A percentile compares a stretch with the other conserved stretches of the same genome.
Evolutionary conservation across 2,113 vertebrate genomes (phyloP).

Genomic region (Clarias magur): DNA sequence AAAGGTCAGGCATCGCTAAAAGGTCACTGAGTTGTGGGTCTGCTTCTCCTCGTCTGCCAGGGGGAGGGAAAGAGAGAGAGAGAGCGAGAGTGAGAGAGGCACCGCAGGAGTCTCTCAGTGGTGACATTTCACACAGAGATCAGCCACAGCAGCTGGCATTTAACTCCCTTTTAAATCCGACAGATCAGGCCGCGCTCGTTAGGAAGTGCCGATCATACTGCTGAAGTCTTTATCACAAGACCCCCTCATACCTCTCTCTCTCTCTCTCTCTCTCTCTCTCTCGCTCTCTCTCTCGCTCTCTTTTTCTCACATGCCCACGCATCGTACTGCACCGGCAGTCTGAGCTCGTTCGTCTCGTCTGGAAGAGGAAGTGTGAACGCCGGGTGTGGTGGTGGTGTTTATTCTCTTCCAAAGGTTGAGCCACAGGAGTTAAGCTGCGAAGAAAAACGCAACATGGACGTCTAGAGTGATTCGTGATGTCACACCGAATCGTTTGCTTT

Average conservation of each 20-base stretch:
- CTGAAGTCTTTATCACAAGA: conserved; percentile 67
- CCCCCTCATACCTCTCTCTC: not conserved
- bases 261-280: not conserved
- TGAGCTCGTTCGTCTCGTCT: not conserved
- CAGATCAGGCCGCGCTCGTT: conserved; percentile 63
- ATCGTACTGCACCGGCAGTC: not conserved
- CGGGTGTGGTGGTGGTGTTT: conserved; percentile 12
- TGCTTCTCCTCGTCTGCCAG: conserved; percentile 32
- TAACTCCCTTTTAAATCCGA: conserved; percentile 78
- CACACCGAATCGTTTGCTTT: not conserved
- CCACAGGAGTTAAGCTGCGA: not conserved
- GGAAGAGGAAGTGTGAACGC: conserved; percentile 16
- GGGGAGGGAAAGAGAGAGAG: conserved; percentile 3
- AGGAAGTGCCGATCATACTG: conserved; percentile 48
- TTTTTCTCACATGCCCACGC: conserved; percentile 20
- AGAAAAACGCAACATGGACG: not conserved
- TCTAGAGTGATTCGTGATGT: not conserved
- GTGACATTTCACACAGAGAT: conserved; percentile 83
- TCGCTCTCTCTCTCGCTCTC: not conserved
- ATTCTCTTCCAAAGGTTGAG: not conserved
- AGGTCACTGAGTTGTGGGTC: conserved; percentile 40
- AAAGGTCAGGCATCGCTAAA: conserved; percentile 50
- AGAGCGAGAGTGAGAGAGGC: conserved; percentile 62
- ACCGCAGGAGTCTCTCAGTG: conserved; percentile 70
- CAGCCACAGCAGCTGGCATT: conserved; percentile 79